Evolutionary conservation across 2,888 invertebrate genomes (phyloP), one percentile per base, ranked within the genome.

Genomic region (Orthonevra nobilis): DNA sequence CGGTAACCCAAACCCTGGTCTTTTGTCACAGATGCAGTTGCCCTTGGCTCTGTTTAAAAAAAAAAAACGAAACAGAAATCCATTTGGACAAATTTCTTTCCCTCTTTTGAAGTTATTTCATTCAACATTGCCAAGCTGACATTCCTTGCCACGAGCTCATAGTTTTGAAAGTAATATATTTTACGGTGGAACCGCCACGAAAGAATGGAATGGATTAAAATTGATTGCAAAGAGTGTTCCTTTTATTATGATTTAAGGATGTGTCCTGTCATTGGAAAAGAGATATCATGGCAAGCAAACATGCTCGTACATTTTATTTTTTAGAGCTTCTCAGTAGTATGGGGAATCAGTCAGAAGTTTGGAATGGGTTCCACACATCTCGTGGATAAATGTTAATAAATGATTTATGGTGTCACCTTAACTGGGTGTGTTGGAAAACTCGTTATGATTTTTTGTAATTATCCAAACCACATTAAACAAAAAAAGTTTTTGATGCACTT

Each of bases 141-240:
- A 6, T 26, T 26, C 15, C 15, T 28, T 9, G 28, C 14, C 19
- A 5, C 6, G 10, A 12, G 9, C 40, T 42, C 42, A 23, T 42
- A 9, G 36, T 58, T 34, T 17, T 20, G 20, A 26, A 63, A 63
- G 54, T 48, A 52, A n/a, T n/a, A 63, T 54, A 54, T 72, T 63
- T 72, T 63, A 38, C 36, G 36, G 36, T 70, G 34, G 44, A 54
- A 34, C 42, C 52, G 61, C 46, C 44, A 20, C 28, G 23, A 17
- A 38, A 20, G 36, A 46, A 46, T 17, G 46, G 38, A 56, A 46
- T 54, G 61, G 70, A 52, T 70, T 70, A 61, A 70, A 61, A 61
- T 34, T 12, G 40, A 61, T 70, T 32, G 58, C 32, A 17, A 17
- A 30, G 46, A 30, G 61, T 61, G 44, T 15, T 36, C 44, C 12